Percentiles rank a stretch among this genome's conserved stretches.
Conservation (phyloP, 2,113 vertebrate species). For the Oncorhynchus mykiss region DNA sequence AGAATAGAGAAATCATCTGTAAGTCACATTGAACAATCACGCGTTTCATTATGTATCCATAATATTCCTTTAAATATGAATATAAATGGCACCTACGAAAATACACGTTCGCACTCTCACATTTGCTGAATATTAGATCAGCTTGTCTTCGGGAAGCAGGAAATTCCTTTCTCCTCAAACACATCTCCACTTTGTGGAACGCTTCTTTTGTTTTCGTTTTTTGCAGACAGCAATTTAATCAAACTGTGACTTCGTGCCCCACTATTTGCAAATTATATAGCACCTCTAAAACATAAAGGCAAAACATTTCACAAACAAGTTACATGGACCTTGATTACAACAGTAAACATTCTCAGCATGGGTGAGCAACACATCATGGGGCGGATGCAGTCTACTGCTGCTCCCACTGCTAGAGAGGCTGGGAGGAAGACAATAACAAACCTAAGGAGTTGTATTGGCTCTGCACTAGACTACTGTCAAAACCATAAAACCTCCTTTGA, state of each 20-base stretch:
- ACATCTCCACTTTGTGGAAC: conserved; percentile 20
- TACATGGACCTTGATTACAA: conserved; percentile 75
- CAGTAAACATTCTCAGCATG: conserved; percentile 74
- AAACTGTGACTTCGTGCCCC: conserved; percentile 62
- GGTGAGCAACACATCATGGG: conserved; percentile 61
- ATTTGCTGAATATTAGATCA: not conserved
- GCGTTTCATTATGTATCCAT: not conserved
- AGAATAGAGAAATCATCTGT: not conserved
- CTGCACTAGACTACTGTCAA: not conserved
- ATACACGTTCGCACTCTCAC: not conserved
- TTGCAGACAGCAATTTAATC: conserved; percentile 57
- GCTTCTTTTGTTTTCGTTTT: conserved; percentile 34
- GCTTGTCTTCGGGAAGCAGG: not conserved
- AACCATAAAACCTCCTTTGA: not conserved
- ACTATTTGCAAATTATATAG: conserved; percentile 67
- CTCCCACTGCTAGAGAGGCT: conserved; percentile 35
- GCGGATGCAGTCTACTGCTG: conserved; percentile 52
- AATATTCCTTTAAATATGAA: not conserved
- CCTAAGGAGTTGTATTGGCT: not conserved
- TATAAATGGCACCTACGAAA: not conserved
- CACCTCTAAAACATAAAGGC: conserved; percentile 70
- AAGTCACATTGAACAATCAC: not conserved
- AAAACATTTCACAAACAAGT: conserved; percentile 72
- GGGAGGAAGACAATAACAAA: not conserved
- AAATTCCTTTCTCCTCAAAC: not conserved